Percentiles rank a stretch among this genome's conserved stretches.
Evolutionary conservation across 2,797 vertebrate genomes (phyloP).

Genomic region (Falco peregrinus): DNA sequence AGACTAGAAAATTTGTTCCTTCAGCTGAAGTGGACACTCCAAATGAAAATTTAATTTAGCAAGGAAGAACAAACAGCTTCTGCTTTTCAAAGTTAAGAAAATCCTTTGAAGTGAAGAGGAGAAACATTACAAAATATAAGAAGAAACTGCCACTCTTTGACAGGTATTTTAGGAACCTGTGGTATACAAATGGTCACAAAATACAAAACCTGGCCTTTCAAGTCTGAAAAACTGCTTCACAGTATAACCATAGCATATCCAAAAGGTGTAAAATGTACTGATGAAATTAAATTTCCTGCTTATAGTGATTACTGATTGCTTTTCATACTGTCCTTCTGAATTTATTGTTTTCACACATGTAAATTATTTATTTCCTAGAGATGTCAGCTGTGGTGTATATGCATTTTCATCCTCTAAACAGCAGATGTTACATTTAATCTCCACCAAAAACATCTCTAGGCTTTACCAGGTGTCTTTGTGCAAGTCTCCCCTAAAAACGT

Average conservation of each 20-base stretch:
- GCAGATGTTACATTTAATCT: neutral
- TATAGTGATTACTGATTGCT: neutral
- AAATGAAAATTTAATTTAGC: neutral
- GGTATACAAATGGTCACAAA: neutral
- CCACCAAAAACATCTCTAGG: neutral
- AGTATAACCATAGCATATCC: neutral
- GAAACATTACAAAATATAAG: neutral
- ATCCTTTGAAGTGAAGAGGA: neutral
- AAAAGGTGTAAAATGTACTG: neutral
- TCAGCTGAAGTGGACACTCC: neutral
- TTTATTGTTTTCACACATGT: neutral
- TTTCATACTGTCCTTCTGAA: neutral
- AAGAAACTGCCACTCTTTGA: neutral
- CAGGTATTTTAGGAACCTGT: neutral
- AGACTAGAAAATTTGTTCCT: neutral
- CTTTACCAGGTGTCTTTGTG: neutral
- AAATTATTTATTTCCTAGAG: neutral
- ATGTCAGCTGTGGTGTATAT: neutral
- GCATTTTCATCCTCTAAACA: neutral
- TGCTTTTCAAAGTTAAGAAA: neutral
- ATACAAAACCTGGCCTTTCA: neutral
- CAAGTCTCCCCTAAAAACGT: neutral
- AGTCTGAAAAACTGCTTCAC: neutral
- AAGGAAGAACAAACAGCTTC: neutral
- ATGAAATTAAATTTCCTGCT: neutral